phyloP scores from a whole-genome alignment of 1,140 invertebrate genomes.

The Wiebesia pumilae region DNA sequence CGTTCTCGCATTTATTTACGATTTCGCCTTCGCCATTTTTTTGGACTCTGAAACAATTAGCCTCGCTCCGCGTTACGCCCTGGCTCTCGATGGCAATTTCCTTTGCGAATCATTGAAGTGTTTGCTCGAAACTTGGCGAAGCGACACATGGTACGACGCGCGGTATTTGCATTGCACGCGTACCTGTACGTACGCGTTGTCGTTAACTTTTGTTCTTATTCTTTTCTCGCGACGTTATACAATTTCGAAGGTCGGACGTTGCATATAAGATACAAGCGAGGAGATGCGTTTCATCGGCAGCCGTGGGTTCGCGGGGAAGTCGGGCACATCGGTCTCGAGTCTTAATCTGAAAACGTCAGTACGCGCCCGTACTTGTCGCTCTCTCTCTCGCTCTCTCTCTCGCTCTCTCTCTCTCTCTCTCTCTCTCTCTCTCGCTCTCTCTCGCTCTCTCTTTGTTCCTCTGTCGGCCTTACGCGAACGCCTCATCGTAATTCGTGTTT shows the following conservation, averaged over 20 bases:
- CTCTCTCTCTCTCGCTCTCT: not conserved
- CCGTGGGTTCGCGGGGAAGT: too few species aligned
- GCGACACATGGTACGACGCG: not conserved
- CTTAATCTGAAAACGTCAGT: not conserved
- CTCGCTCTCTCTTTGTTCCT: not conserved
- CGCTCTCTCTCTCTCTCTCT: not conserved
- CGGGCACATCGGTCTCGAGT: not conserved
- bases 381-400: not conserved
- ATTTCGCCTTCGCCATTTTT: not conserved
- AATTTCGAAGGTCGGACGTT: not conserved
- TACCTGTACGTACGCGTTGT: not conserved
- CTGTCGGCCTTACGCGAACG: not conserved
- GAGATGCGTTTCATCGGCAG: too few species aligned
- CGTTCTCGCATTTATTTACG: not conserved
- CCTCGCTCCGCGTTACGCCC: not conserved
- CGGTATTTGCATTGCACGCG: not conserved
- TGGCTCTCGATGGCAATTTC: not conserved
- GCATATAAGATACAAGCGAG: too few species aligned
- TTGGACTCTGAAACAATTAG: not conserved
- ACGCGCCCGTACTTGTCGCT: not conserved
- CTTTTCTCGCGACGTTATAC: not conserved
- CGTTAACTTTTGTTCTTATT: not conserved
- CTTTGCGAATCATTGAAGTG: not conserved
- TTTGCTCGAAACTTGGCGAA: not conserved
- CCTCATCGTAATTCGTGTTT: constrained; percentile 6